Conservation (phyloP, 1,140 invertebrate genomes). For the Atta colombica region DNA sequence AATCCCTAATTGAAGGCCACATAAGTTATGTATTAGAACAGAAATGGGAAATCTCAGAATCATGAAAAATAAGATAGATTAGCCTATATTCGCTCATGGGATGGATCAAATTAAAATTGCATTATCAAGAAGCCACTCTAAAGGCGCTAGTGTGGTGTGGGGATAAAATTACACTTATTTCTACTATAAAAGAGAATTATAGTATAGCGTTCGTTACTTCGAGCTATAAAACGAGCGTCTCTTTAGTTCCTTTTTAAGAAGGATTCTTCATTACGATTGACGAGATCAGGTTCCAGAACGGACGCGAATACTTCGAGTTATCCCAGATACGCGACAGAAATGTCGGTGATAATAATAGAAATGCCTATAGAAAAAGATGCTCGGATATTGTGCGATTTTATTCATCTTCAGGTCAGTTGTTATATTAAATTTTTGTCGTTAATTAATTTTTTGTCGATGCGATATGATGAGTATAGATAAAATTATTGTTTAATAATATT, state of each 20-base stretch:
- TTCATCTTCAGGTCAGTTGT: neutral
- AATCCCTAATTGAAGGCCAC: neutral
- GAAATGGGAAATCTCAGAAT: neutral
- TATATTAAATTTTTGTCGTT: neutral
- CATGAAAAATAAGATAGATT: neutral
- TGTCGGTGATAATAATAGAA: conserved; percentile 36
- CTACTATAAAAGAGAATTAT: conserved; percentile 28
- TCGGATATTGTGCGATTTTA: conserved; percentile 10
- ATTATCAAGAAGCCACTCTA: conserved; percentile 60
- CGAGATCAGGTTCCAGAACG: neutral
- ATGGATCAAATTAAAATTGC: conserved; percentile 66
- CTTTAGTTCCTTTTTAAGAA: neutral
- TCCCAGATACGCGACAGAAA: conserved; percentile 17
- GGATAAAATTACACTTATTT: conserved; percentile 55
- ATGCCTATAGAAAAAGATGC: neutral
- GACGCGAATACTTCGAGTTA: conserved; percentile 6
- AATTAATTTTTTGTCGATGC: neutral
- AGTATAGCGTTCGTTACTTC: conserved; percentile 28
- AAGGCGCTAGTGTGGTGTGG: neutral
- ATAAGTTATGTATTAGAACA: neutral
- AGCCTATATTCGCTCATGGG: neutral
- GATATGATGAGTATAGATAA: neutral
- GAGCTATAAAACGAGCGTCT: conserved; percentile 3
- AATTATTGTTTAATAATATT: neutral
- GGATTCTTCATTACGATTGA: conserved; percentile 44